These are phyloP conservation scores for Limnephilus marmoratus DNA, from an alignment of 2,888 invertebrate genomes.

Conservation along the genomic window DNA sequence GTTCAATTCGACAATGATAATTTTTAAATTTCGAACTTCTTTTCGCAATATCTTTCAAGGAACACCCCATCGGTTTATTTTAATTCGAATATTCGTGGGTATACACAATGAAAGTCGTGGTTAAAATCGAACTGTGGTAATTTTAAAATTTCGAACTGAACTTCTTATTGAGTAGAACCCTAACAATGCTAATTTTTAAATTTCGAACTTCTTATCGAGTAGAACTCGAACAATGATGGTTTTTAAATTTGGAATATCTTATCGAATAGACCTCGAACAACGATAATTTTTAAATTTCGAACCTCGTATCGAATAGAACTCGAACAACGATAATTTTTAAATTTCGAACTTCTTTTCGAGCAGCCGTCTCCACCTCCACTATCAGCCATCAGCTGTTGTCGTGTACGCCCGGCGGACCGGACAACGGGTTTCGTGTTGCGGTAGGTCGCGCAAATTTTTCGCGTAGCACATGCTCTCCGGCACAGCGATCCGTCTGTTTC, in stretches of 20 bases:
- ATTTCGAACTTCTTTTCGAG: neutral
- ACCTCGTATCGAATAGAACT: neutral
- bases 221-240: neutral
- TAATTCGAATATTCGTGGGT: too few relatives aligned
- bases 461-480: conserved; percentile 30
- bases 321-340: neutral
- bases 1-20: neutral
- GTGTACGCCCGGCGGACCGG: neutral
- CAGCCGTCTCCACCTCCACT: neutral
- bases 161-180: neutral
- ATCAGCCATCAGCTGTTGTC: conserved; percentile 16
- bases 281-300: neutral
- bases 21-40: neutral
- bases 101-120: too few relatives aligned
- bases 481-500: conserved; percentile 5
- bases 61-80: too few relatives aligned
- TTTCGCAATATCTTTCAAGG: neutral
- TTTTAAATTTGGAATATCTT: neutral
- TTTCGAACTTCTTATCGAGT: neutral
- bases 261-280: neutral
- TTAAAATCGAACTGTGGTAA: too few relatives aligned
- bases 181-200: neutral
- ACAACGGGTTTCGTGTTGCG: conserved; percentile 39
- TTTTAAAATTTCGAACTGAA: too few relatives aligned
- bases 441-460: conserved; percentile 46